These are phyloP conservation scores for Arctocebus calabarensis DNA, from an alignment of 2,797 vertebrate genomes.

Conservation along the genomic window DNA sequence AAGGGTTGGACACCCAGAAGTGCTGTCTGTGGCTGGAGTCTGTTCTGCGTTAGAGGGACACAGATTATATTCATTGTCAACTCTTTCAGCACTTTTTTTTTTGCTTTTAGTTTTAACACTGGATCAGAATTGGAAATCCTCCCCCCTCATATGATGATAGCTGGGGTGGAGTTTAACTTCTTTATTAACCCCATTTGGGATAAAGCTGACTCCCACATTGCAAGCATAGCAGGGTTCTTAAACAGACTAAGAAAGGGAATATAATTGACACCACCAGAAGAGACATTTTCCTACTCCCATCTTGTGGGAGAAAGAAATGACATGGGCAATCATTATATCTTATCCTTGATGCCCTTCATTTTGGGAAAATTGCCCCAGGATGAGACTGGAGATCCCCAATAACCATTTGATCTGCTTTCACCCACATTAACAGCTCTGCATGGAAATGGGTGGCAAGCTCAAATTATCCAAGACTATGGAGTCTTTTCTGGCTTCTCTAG, in stretches of 20 bases:
- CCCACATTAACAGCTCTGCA: constrained; percentile 35
- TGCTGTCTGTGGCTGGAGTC: background rate
- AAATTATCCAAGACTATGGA: constrained; percentile 57
- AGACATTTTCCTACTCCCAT: constrained; percentile 31
- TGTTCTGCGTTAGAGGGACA: constrained; percentile 68
- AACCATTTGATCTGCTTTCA: background rate
- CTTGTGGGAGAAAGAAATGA: constrained; percentile 15
- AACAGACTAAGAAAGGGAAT: constrained; percentile 47
- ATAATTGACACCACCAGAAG: constrained; percentile 62
- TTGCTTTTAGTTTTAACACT: constrained; percentile 33
- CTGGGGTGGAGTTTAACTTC: constrained; percentile 66
- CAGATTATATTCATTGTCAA: constrained; percentile 64
- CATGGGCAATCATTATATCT: background rate
- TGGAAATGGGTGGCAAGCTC: constrained; percentile 40
- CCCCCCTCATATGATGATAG: constrained; percentile 55
- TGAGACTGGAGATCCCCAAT: background rate
- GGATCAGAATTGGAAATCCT: constrained; percentile 70
- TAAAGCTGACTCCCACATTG: constrained; percentile 73
- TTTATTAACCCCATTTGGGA: constrained; percentile 73
- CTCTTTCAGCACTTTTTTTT: background rate
- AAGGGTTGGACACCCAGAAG: background rate
- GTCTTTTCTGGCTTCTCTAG: constrained; percentile 56
- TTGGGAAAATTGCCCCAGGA: constrained; percentile 35
- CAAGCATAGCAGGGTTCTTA: constrained; percentile 48
- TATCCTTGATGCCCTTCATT: constrained; percentile 27